Conservation (phyloP, 2,888 invertebrate species). For the Volucella bombylans region DNA sequence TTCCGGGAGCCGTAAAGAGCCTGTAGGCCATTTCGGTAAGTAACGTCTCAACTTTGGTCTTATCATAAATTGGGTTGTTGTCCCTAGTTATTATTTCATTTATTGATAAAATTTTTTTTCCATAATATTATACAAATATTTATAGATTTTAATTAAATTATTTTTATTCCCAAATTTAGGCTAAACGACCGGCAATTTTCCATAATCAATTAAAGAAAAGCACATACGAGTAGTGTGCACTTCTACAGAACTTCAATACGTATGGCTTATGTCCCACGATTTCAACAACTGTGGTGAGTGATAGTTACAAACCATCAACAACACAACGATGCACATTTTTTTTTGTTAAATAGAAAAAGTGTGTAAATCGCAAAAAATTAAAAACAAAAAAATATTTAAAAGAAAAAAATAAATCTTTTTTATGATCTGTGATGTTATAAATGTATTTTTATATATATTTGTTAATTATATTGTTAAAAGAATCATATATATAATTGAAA, state of each 20-base stretch:
- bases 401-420: conserved; percentile 75
- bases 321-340: conserved; percentile 60
- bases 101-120: too few species aligned
- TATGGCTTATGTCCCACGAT: conserved; percentile 40
- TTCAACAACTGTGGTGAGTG: conserved; percentile 38
- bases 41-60: too few species aligned
- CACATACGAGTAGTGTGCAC: conserved; percentile 53
- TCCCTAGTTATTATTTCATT: too few species aligned
- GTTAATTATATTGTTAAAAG: conserved; percentile 77
- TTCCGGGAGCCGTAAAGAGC: too few species aligned
- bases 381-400: conserved; percentile 62
- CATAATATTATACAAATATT: background rate
- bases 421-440: conserved; percentile 78
- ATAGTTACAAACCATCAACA: conserved; percentile 22
- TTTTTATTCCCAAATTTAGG: conserved; percentile 18
- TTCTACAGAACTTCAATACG: conserved; percentile 53
- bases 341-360: conserved; percentile 64
- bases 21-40: too few species aligned
- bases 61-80: too few species aligned
- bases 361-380: conserved; percentile 46
- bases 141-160: background rate
- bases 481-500: conserved; percentile 73
- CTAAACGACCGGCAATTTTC: conserved; percentile 46
- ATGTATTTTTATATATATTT: conserved; percentile 78
- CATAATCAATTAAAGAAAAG: conserved; percentile 48